phyloP scores from a whole-genome alignment of 1,140 invertebrate species.

The Hyposmocoma kahamanoa region DNA sequence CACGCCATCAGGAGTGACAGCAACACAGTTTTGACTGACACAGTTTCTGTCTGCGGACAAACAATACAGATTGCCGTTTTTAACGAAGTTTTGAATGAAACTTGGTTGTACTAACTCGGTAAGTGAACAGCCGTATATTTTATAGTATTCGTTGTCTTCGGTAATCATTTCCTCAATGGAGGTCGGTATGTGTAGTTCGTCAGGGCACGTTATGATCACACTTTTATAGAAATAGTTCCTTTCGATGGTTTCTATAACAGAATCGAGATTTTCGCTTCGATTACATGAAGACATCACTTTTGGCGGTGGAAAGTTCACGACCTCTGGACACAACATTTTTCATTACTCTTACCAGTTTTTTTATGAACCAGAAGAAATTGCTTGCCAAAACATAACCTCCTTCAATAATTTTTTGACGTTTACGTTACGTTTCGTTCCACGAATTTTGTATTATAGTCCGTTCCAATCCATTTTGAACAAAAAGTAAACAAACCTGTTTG shows the following conservation, averaged over 20 bases:
- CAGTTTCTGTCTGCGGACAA: slow-evolving; percentile 42
- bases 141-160: slow-evolving; percentile 56
- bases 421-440: neutral
- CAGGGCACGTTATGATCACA: slow-evolving; percentile 50
- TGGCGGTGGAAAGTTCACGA: slow-evolving; percentile 47
- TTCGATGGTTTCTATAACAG: slow-evolving; percentile 22
- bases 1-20: slow-evolving; percentile 49
- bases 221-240: slow-evolving; percentile 54
- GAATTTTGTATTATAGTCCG: no score
- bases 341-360: neutral
- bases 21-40: slow-evolving; percentile 45
- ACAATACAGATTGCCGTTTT: slow-evolving; percentile 44
- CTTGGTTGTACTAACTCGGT: slow-evolving; percentile 37
- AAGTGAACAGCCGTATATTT: slow-evolving; percentile 35
- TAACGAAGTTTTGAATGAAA: slow-evolving; percentile 55
- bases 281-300: slow-evolving; percentile 35
- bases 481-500: no score
- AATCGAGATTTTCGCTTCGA: slow-evolving; percentile 24
- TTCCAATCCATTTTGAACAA: no score
- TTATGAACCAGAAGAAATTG: neutral
- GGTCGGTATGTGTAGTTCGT: slow-evolving; percentile 37
- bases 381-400: neutral
- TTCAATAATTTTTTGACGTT: neutral
- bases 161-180: slow-evolving; percentile 36
- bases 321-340: slow-evolving; percentile 56